A percentile compares a stretch with the other conserved stretches of the same genome.
Conservation (phyloP, 2,797 vertebrate genomes). For the Euthynnus affinis region DNA sequence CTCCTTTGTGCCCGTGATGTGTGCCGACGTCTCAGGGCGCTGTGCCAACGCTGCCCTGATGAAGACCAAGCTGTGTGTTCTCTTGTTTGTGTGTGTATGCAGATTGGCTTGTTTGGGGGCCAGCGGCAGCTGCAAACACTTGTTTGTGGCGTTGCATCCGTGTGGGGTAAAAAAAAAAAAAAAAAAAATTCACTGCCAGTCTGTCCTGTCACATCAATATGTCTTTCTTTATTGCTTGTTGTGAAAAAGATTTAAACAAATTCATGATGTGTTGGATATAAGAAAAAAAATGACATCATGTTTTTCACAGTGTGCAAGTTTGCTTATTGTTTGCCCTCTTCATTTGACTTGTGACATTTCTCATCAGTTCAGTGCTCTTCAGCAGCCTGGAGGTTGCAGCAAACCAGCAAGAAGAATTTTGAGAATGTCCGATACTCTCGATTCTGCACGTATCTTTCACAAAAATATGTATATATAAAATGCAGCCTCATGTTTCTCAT, state of each 20-base stretch:
- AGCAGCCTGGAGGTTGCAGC: not conserved
- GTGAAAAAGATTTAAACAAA: not conserved
- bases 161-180: conserved; percentile 60
- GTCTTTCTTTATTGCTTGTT: conserved; percentile 4
- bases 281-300: not conserved
- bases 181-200: conserved; percentile 1
- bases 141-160: conserved; percentile 67
- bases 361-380: not conserved
- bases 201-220: conserved; percentile 7
- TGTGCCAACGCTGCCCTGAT: conserved; percentile 71
- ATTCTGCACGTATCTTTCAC: too few species aligned
- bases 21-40: conserved; percentile 74
- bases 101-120: conserved; percentile 82
- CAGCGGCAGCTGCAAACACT: conserved; percentile 83
- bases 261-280: not conserved
- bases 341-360: not conserved
- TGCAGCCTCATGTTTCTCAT: too few species aligned
- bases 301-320: not conserved
- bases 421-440: not conserved
- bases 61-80: conserved; percentile 61
- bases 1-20: conserved; percentile 77
- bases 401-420: not conserved
- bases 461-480: too few species aligned
- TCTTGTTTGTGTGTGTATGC: conserved; percentile 70
- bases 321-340: not conserved